These are phyloP conservation scores for Pseudochirops corinnae DNA, from an alignment of 2,797 vertebrate genomes.

Conservation along the genomic window DNA sequence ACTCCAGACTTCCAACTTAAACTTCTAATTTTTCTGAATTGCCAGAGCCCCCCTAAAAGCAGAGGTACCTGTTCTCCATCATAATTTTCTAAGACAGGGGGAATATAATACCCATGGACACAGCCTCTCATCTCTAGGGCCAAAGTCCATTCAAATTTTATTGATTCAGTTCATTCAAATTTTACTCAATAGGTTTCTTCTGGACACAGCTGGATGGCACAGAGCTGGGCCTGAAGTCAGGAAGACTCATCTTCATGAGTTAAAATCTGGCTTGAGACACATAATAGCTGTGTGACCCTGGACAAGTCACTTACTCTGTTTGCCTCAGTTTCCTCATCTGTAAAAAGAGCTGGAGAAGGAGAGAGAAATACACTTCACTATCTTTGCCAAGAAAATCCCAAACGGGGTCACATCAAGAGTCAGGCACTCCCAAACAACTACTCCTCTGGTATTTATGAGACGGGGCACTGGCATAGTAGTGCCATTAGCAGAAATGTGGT, in stretches of 20 bases:
- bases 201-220: not conserved
- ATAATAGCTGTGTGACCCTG: not conserved
- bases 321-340: not conserved
- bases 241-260: not conserved
- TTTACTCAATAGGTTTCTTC: not conserved
- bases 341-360: not conserved
- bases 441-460: not conserved
- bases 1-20: slow-evolving; percentile 47
- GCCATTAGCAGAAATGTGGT: not conserved
- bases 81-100: not conserved
- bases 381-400: not conserved
- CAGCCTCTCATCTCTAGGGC: slow-evolving; percentile 3
- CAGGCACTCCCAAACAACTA: not conserved
- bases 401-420: not conserved
- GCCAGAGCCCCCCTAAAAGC: not conserved
- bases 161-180: slow-evolving; percentile 23
- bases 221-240: not conserved
- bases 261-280: not conserved
- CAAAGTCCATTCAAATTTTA: slow-evolving; percentile 25
- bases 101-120: not conserved
- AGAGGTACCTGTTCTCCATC: not conserved
- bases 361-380: not conserved
- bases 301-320: not conserved
- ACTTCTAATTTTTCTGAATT: slow-evolving; percentile 29
- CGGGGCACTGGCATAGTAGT: not conserved